Conservation (phyloP, 2,888 invertebrate species). For the Lepidocyrtoides sp. region DNA sequence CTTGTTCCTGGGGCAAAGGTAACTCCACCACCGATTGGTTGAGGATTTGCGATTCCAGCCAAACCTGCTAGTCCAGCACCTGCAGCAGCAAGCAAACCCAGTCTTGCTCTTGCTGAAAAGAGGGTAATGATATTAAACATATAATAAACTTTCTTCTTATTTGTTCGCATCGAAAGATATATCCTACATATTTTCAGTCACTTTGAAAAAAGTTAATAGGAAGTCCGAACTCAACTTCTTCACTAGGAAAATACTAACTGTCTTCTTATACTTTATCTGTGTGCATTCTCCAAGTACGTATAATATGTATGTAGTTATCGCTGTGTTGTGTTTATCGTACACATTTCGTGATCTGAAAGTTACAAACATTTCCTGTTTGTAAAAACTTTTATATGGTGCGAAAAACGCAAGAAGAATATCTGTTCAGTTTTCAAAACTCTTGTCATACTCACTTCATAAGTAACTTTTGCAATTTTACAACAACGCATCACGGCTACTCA, state of each 20-base stretch:
- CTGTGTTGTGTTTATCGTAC: neutral
- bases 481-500: neutral
- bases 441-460: conserved; percentile 51
- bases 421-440: neutral
- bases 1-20: conserved; percentile 56
- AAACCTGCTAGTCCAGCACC: conserved; percentile 85
- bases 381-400: neutral
- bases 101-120: conserved; percentile 83
- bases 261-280: no score
- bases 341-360: neutral
- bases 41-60: conserved; percentile 83
- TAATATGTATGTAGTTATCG: neutral
- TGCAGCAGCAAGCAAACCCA: conserved; percentile 85
- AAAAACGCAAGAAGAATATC: neutral
- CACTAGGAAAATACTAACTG: neutral
- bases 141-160: conserved; percentile 30
- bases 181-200: neutral
- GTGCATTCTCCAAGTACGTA: no score
- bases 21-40: conserved; percentile 47
- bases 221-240: neutral
- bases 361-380: neutral
- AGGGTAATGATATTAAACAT: conserved; percentile 15
- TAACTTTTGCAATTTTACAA: conserved; percentile 32
- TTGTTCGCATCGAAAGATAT: neutral
- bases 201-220: neutral